A percentile compares a stretch with the other conserved stretches of the same genome.
Evolutionary conservation across 1,140 invertebrate genomes (phyloP).

Genomic region (Leptopilina clavipes): DNA sequence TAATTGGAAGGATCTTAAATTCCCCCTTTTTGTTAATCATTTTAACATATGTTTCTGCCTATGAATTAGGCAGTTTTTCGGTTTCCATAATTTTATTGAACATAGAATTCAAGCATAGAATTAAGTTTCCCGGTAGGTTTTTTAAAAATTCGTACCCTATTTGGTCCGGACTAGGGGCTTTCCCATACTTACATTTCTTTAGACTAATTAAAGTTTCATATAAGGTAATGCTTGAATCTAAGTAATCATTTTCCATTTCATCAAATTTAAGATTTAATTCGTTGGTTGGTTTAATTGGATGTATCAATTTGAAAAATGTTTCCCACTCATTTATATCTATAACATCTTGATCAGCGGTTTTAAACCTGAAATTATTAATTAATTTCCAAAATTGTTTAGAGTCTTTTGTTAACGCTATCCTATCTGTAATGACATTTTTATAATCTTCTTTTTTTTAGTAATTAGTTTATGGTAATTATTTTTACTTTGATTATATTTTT

Average conservation of each 20-base stretch:
- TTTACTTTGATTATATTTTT: background rate
- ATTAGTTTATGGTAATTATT: background rate
- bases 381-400: background rate
- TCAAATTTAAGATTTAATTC: too few relatives aligned
- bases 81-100: conserved; percentile 7
- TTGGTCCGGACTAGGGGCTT: too few relatives aligned
- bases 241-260: too few relatives aligned
- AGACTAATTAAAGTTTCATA: too few relatives aligned
- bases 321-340: background rate
- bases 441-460: background rate
- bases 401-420: background rate
- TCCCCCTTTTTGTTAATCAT: conserved; percentile 45
- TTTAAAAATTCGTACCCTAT: background rate
- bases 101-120: too few relatives aligned
- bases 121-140: too few relatives aligned
- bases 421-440: background rate
- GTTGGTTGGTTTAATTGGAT: background rate
- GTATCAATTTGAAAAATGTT: background rate
- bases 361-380: background rate
- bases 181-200: too few relatives aligned
- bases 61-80: too few relatives aligned
- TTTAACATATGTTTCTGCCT: too few relatives aligned
- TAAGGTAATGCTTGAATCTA: too few relatives aligned
- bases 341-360: background rate
- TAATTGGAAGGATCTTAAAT: conserved; percentile 54